A percentile compares a stretch with the other conserved stretches of the same genome.
Conservation (phyloP, 1,140 invertebrate genomes). For the Drosophila saltans region DNA sequence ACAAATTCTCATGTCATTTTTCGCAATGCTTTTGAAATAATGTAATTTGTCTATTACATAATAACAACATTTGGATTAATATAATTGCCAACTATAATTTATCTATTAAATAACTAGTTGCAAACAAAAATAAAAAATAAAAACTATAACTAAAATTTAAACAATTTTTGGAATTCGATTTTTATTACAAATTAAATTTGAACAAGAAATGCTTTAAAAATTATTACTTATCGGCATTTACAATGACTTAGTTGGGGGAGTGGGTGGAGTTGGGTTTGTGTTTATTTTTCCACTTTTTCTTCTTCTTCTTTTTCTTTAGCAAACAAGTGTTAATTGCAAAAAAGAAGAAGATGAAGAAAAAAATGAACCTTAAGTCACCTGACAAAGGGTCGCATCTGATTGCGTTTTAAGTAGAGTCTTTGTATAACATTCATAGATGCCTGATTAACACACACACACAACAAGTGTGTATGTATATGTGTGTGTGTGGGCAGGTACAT, state of each 20-base stretch:
- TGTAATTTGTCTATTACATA: not conserved
- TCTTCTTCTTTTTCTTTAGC: slow-evolving; percentile 29
- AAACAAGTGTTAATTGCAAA: slow-evolving; percentile 35
- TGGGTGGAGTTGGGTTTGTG: not conserved
- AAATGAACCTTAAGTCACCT: slow-evolving; percentile 25
- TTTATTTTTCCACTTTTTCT: not conserved
- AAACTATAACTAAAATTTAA: not conserved
- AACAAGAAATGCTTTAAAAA: too few relatives aligned
- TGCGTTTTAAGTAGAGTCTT: not conserved
- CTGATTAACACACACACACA: slow-evolving; percentile 11
- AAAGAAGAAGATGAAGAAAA: not conserved
- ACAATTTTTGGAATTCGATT: too few relatives aligned
- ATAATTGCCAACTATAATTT: too few relatives aligned
- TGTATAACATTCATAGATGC: slow-evolving; percentile 19
- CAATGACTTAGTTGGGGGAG: too few relatives aligned
- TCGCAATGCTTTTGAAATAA: not conserved
- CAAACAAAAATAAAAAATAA: not conserved
- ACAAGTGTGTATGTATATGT: too few relatives aligned
- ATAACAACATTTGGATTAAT: not conserved
- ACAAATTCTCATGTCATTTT: not conserved
- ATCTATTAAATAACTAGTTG: not conserved
- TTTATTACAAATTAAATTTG: too few relatives aligned
- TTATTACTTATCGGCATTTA: too few relatives aligned
- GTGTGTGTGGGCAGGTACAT: not conserved
- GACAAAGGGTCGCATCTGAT: slow-evolving; percentile 44